Evolutionary conservation across 2,888 invertebrate genomes (phyloP).

Genomic region (Aromia moschata): DNA sequence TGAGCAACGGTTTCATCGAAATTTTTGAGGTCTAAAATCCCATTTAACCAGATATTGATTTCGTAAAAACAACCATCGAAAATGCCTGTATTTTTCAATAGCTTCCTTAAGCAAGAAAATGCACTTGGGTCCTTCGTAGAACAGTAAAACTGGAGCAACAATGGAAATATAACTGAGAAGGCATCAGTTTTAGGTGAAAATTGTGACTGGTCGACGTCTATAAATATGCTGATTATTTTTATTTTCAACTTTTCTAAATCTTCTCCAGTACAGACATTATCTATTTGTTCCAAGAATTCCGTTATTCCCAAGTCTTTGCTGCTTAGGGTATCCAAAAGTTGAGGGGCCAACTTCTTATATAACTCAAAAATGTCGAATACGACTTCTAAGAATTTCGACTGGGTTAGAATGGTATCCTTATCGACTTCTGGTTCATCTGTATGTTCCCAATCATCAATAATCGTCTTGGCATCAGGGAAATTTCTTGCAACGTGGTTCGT

Average conservation of each 20-base stretch:
- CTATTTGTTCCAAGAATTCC: slow-evolving; percentile 36
- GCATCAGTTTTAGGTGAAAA: slow-evolving; percentile 54
- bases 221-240: slow-evolving; percentile 61
- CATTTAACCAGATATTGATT: slow-evolving; percentile 70
- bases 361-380: slow-evolving; percentile 68
- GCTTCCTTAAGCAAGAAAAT: slow-evolving; percentile 60
- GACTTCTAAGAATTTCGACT: slow-evolving; percentile 51
- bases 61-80: slow-evolving; percentile 74
- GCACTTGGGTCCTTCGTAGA: slow-evolving; percentile 55
- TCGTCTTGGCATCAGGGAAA: slow-evolving; percentile 57
- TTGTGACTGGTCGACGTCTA: slow-evolving; percentile 55
- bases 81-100: slow-evolving; percentile 71
- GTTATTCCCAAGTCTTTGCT: slow-evolving; percentile 38
- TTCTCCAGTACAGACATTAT: slow-evolving; percentile 35
- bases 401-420: neutral
- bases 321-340: slow-evolving; percentile 61
- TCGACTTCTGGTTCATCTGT: slow-evolving; percentile 32
- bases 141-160: slow-evolving; percentile 62
- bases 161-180: slow-evolving; percentile 46
- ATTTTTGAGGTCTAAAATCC: slow-evolving; percentile 49
- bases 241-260: slow-evolving; percentile 52
- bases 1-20: slow-evolving; percentile 46
- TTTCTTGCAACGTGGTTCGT: slow-evolving; percentile 48
- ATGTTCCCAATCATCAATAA: slow-evolving; percentile 56
- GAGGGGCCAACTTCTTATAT: slow-evolving; percentile 66